phyloP scores from a whole-genome alignment of 2,888 invertebrate species.

The Heliothis peltigera region DNA sequence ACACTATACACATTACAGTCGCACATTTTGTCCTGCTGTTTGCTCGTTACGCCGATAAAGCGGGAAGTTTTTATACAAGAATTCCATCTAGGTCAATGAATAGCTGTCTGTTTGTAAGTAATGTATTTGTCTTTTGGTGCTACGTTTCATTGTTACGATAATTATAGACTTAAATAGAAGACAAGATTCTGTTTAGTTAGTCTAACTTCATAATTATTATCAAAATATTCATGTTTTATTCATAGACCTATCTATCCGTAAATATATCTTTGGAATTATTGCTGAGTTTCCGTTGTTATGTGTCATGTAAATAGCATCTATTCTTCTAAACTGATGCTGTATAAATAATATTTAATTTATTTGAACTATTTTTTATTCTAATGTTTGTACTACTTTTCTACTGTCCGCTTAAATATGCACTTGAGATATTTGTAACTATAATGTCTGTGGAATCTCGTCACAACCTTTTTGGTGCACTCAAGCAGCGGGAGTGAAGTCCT shows the following conservation, averaged over 20 bases:
- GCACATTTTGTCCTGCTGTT: constrained; percentile 74
- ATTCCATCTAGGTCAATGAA: constrained; percentile 24
- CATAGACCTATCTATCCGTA: constrained; percentile 45
- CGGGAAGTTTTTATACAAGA: constrained; percentile 13
- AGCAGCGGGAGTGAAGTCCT: constrained; percentile 7
- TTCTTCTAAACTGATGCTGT: constrained; percentile 23
- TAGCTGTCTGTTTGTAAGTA: constrained; percentile 12
- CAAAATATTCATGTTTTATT: constrained; percentile 46
- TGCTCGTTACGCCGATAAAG: constrained; percentile 62
- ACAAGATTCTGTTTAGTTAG: constrained; percentile 31
- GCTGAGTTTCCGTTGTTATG: constrained; percentile 34
- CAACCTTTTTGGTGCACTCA: constrained; percentile 40
- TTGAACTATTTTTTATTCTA: constrained; percentile 38
- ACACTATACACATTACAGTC: constrained; percentile 69
- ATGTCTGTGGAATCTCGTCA: constrained; percentile 42
- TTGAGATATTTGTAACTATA: constrained; percentile 32
- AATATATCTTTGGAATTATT: constrained; percentile 55
- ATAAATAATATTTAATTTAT: constrained; percentile 29
- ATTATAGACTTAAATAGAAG: constrained; percentile 28
- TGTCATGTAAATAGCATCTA: constrained; percentile 6
- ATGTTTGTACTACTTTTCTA: constrained; percentile 52
- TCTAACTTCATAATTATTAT: constrained; percentile 46
- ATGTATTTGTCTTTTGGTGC: constrained; percentile 12
- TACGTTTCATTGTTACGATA: constrained; percentile 3
- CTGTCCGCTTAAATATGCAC: constrained; percentile 38